A percentile compares a stretch with the other conserved stretches of the same genome.
Evolutionary conservation across 2,888 invertebrate species (phyloP).

Genomic region (Strigamia crassipes): DNA sequence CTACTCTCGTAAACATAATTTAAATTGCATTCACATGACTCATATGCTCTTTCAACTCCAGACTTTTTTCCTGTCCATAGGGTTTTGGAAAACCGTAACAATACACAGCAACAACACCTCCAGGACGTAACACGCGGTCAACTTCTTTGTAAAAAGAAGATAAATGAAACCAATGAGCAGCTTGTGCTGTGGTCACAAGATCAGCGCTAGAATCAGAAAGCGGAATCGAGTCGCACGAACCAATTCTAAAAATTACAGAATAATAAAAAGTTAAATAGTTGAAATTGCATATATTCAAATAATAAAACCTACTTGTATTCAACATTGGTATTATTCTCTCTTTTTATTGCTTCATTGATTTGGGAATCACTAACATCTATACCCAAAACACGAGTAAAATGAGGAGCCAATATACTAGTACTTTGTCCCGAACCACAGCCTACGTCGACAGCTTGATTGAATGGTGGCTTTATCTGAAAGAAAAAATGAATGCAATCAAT

Average conservation of each 20-base stretch:
- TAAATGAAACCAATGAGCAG: slow-evolving; percentile 62
- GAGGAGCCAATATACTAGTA: slow-evolving; percentile 58
- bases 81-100: slow-evolving; percentile 24
- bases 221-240: slow-evolving; percentile 18
- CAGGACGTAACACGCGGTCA: slow-evolving; percentile 58
- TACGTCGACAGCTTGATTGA: slow-evolving; percentile 59
- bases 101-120: slow-evolving; percentile 58
- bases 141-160: slow-evolving; percentile 60
- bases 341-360: slow-evolving; percentile 57
- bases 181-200: slow-evolving; percentile 60
- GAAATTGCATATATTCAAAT: not conserved
- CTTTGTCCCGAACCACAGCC: slow-evolving; percentile 64
- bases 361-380: slow-evolving; percentile 60
- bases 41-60: not conserved
- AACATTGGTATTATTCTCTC: slow-evolving; percentile 55
- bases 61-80: not conserved
- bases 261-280: not conserved
- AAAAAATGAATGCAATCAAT: not conserved
- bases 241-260: not conserved
- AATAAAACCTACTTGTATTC: slow-evolving; percentile 54
- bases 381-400: slow-evolving; percentile 60
- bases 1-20: not conserved
- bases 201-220: slow-evolving; percentile 52
- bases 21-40: slow-evolving; percentile 20
- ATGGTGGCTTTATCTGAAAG: slow-evolving; percentile 46